phyloP scores from a whole-genome alignment of 2,797 vertebrate species.

The Darevskia mixta region DNA sequence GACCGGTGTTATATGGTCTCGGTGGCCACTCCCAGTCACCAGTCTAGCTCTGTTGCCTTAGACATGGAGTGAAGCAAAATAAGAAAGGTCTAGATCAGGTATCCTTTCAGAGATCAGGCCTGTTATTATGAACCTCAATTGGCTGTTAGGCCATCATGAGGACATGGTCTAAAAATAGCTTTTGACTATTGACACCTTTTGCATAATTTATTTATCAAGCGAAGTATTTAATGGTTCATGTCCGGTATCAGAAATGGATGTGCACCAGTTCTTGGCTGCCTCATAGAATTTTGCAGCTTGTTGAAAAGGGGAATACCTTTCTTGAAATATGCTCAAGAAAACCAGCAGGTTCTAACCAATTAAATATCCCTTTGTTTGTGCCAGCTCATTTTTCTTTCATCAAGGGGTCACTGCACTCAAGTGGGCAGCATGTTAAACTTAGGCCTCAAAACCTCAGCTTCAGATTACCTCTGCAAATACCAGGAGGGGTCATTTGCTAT shows the following conservation, averaged over 20 bases:
- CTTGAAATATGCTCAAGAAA: accelerated
- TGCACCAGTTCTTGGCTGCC: neutral
- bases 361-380: neutral
- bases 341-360: neutral
- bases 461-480: neutral
- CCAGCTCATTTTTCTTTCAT: neutral
- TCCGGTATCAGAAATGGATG: neutral
- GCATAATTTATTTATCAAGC: constrained; percentile 4
- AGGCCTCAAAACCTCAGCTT: neutral
- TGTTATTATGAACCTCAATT: neutral
- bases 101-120: neutral
- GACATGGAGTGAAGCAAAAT: neutral
- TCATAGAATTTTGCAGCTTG: neutral
- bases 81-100: neutral
- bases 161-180: neutral
- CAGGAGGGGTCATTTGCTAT: neutral
- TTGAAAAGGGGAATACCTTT: neutral
- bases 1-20: too few relatives aligned
- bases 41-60: neutral
- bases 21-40: too few relatives aligned
- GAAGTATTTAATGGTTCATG: neutral
- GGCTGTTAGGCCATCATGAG: neutral
- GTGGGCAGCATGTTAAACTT: neutral
- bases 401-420: neutral
- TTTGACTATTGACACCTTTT: neutral